Evolutionary conservation across 2,888 invertebrate species (phyloP), one percentile per base, ranked within the genome.

Genomic region (Pemphredon lugubris): DNA sequence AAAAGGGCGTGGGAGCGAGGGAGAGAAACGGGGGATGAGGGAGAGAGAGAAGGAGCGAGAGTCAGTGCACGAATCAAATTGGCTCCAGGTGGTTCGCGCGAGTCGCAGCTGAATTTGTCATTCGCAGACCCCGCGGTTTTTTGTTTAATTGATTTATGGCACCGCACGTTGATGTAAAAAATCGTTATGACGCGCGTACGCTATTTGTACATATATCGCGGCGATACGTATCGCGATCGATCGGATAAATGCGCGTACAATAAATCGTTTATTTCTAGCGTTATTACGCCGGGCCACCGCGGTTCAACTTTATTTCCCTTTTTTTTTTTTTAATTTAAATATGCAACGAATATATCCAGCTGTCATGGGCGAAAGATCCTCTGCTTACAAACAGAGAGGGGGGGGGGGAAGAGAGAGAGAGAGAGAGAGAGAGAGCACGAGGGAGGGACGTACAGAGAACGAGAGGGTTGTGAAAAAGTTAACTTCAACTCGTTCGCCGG

Each of bases 81-180:
- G 64, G 65, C 61, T 72, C 57, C 75, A 68, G 64, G 61, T 72
- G 67, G 59, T 55, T 34, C 59, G 51, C 30, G 45, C 59, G 61
- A 65, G 73, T 65, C 58, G 64, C 63, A 64, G 70, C 58, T 70
- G 75, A 75, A 75, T 75, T 74, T 74, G 74, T 75, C 74, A 70
- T 40, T 54, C 23, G 69, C 69, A 73, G 73, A 32, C 60, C 57
- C 26, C 60, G 63, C 60, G 60, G 65, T 71, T 71, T 71, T 74
- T 70, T 66, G 58, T 70, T 74, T 75, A 75, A 75, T 75, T 75
- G 74, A 75, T 74, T 75, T 71, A 75, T 73, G 75, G 60, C 21
- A 51, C 63, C 61, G 40, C 51, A 54, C 51, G 57, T 26, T 32
- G 60, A 60, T 75, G 72, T 73, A 73, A 71, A 74, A 74, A 74